Evolutionary conservation across 1,140 invertebrate genomes (phyloP).

Genomic region (Neodiprion pinetum): DNA sequence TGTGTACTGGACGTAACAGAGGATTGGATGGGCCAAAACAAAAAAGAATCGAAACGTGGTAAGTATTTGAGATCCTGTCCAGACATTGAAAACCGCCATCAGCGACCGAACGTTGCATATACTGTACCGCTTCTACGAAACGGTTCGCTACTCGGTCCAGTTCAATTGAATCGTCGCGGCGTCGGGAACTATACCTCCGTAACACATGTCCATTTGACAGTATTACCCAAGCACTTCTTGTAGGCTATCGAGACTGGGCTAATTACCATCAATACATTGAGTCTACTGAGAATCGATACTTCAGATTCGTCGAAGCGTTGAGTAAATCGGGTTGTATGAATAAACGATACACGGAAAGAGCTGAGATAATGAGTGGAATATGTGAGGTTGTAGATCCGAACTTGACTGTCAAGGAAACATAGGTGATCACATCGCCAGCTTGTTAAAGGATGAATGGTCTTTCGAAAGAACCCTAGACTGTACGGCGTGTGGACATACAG

Average conservation of each 20-base stretch:
- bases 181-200: neutral
- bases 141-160: constrained; percentile 17
- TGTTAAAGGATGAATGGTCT: too few species aligned
- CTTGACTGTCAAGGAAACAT: too few species aligned
- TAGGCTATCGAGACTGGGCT: constrained; percentile 17
- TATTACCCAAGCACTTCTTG: constrained; percentile 12
- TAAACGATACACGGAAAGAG: too few species aligned
- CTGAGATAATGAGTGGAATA: too few species aligned
- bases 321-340: too few species aligned
- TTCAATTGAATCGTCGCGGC: constrained; percentile 11
- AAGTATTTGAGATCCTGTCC: constrained; percentile 25
- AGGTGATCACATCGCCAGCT: too few species aligned
- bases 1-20: neutral
- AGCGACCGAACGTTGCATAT: constrained; percentile 10
- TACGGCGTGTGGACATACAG: too few species aligned
- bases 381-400: too few species aligned
- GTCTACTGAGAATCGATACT: too few species aligned
- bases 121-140: constrained; percentile 22
- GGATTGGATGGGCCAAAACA: constrained; percentile 21
- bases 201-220: constrained; percentile 29
- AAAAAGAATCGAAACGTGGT: constrained; percentile 20
- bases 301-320: too few species aligned
- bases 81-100: constrained; percentile 20
- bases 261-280: too few species aligned
- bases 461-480: too few species aligned